A percentile compares a stretch with the other conserved stretches of the same genome.
phyloP scores from a whole-genome alignment of 2,113 vertebrate species.

The Pteronura brasiliensis region DNA sequence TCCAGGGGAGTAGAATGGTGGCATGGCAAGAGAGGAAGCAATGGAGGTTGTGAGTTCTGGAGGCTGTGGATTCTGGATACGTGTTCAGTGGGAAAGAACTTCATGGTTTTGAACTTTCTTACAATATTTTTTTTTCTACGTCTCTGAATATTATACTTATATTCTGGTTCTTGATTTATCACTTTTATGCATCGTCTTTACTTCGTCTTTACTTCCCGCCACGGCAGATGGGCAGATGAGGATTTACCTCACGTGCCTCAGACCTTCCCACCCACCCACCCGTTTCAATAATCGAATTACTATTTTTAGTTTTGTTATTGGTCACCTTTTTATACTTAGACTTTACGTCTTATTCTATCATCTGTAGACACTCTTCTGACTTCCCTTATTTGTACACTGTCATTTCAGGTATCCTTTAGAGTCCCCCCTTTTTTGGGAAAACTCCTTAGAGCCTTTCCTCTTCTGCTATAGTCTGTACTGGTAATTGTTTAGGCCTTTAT shows the following conservation, averaged over 20 bases:
- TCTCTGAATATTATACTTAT: neutral
- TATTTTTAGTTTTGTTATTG: neutral
- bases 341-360: neutral
- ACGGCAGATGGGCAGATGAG: neutral
- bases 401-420: neutral
- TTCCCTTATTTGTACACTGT: neutral
- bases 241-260: neutral
- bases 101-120: neutral
- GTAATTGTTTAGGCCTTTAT: neutral
- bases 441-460: neutral
- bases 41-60: neutral
- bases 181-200: neutral
- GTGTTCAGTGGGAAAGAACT: neutral
- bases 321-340: neutral
- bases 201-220: neutral
- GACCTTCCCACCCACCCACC: neutral
- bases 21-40: neutral
- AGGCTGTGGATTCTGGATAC: neutral
- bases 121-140: neutral
- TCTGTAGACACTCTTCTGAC: neutral
- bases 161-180: neutral
- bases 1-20: neutral
- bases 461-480: neutral
- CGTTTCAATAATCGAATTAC: neutral
- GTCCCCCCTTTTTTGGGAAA: neutral